phyloP scores from a whole-genome alignment of 1,140 invertebrate species.

The Zaprionus lachaisei region DNA sequence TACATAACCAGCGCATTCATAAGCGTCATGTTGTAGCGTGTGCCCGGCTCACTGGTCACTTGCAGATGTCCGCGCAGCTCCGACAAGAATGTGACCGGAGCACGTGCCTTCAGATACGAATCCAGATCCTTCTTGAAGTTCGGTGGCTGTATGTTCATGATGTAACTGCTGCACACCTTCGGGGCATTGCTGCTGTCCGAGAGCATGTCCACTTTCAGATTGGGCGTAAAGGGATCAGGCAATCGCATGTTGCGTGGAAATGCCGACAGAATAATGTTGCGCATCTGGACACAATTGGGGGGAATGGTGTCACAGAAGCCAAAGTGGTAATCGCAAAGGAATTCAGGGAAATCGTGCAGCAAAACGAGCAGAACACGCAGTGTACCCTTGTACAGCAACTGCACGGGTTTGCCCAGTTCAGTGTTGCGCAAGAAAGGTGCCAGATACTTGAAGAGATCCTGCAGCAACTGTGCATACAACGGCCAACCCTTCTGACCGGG shows the following conservation, averaged over 20 bases:
- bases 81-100: conserved; percentile 97
- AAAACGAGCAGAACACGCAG: conserved; percentile 97
- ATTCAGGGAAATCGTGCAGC: conserved; percentile 99
- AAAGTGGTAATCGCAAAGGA: conserved; percentile 99
- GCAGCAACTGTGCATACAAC: conserved; percentile 95
- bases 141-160: conserved; percentile 93
- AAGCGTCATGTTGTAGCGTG: conserved; percentile 96
- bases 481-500: conserved; percentile 94
- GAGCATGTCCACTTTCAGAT: conserved; percentile 98
- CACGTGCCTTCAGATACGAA: conserved; percentile 96
- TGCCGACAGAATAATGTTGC: conserved; percentile 98
- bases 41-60: conserved; percentile 92
- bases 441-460: conserved; percentile 98
- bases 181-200: conserved; percentile 94
- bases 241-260: conserved; percentile 99
- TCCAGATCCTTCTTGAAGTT: conserved; percentile 98
- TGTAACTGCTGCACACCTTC: conserved; percentile 95
- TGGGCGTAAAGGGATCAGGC: conserved; percentile 99
- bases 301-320: conserved; percentile 99
- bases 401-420: conserved; percentile 96
- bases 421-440: conserved; percentile 98
- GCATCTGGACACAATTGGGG: conserved; percentile 99
- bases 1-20: conserved; percentile 99
- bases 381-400: conserved; percentile 97
- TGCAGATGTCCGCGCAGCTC: conserved; percentile 96